Conservation (phyloP, 2,888 invertebrate genomes). For the Yponomeuta malinellus region DNA sequence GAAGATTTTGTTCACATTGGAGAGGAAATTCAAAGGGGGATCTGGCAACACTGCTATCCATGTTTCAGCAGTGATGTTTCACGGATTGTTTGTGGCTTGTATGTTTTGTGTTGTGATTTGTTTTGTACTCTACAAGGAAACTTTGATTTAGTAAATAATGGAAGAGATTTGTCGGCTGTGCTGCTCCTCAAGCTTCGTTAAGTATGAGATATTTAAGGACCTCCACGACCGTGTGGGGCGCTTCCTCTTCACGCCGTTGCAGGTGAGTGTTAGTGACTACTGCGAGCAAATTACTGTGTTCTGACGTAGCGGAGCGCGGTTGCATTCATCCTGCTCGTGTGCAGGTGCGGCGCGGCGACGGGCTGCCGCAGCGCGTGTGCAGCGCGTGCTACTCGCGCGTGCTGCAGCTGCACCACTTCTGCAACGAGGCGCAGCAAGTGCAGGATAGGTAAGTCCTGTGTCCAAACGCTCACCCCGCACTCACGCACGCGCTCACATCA, state of each 20-base stretch:
- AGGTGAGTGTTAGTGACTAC: conserved; percentile 65
- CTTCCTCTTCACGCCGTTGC: conserved; percentile 80
- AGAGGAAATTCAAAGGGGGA: no score
- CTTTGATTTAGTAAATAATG: conserved; percentile 31
- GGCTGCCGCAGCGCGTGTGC: conserved; percentile 82
- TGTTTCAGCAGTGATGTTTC: no score
- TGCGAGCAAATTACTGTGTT: no score
- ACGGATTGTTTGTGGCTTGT: no score
- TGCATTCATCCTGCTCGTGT: background rate
- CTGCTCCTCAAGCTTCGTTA: conserved; percentile 72
- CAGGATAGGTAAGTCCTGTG: conserved; percentile 71
- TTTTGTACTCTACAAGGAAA: no score
- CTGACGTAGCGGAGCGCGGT: background rate
- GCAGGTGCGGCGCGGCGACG: conserved; percentile 76
- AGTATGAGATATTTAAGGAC: conserved; percentile 81
- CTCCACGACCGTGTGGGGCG: conserved; percentile 80
- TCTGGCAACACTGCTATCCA: no score
- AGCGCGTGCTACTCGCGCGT: conserved; percentile 82
- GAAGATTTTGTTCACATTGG: no score
- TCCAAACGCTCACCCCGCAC: background rate
- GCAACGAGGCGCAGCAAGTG: conserved; percentile 80
- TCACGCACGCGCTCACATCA: no score
- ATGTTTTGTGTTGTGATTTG: no score
- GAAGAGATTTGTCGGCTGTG: conserved; percentile 64
- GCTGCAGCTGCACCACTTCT: conserved; percentile 82